These are phyloP conservation scores for Drosophila gunungcola DNA, from an alignment of 1,140 invertebrate species.

Conservation along the genomic window DNA sequence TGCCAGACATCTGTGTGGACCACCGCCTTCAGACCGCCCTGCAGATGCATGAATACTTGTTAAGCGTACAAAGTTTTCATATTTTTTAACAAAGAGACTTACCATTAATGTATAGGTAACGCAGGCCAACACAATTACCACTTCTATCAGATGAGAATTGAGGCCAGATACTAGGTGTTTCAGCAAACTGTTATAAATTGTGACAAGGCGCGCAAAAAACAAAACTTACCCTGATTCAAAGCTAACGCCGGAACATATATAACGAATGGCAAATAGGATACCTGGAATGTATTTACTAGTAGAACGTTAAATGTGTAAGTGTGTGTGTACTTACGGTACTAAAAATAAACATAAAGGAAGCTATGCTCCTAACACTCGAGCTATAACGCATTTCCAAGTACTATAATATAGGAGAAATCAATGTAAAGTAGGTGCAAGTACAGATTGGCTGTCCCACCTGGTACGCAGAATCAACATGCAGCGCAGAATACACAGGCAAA, in stretches of 20 bases:
- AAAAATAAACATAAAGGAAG: conserved; percentile 87
- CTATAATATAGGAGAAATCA: conserved; percentile 82
- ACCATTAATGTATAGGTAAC: conserved; percentile 95
- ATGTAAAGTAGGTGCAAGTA: background rate
- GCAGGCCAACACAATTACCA: conserved; percentile 92
- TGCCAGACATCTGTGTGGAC: conserved; percentile 95
- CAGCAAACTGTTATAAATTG: conserved; percentile 46
- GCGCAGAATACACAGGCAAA: conserved; percentile 92
- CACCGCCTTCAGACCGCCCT: conserved; percentile 91
- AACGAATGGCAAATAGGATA: conserved; percentile 92
- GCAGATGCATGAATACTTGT: conserved; percentile 54
- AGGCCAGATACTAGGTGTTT: conserved; percentile 91
- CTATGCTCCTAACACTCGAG: conserved; percentile 87
- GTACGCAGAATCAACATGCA: conserved; percentile 92
- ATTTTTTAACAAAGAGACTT: background rate
- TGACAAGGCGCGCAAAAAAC: background rate
- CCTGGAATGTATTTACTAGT: background rate
- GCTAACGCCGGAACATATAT: conserved; percentile 96
- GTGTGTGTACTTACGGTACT: conserved; percentile 88
- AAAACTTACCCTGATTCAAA: conserved; percentile 92
- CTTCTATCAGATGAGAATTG: conserved; percentile 90
- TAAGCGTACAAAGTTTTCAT: background rate
- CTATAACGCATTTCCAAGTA: conserved; percentile 91
- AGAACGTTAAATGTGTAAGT: too few species aligned
- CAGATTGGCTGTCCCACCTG: conserved; percentile 87